A percentile compares a stretch with the other conserved stretches of the same genome.
Evolutionary conservation across 2,888 invertebrate species (phyloP).

Genomic region (Elegia similella): DNA sequence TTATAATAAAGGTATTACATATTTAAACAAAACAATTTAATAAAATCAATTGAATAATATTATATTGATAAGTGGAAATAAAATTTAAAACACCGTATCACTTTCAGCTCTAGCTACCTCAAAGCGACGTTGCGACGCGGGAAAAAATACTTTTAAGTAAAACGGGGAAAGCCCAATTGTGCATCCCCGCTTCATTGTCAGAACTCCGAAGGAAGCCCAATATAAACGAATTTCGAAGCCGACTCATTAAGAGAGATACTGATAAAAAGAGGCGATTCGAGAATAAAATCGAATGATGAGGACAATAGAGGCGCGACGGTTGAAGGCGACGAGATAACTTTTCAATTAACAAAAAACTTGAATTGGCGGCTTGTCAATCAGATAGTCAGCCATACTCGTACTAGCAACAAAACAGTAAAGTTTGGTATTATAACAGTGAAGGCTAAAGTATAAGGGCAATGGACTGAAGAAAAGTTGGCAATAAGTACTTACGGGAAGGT

Average conservation of each 20-base stretch:
- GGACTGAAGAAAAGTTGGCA: conserved; percentile 33
- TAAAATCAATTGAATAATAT: too few relatives aligned
- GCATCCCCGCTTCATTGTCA: conserved; percentile 48
- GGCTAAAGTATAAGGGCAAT: conserved; percentile 28
- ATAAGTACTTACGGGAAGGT: conserved; percentile 50
- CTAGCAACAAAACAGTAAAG: conserved; percentile 18
- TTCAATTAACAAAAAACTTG: conserved; percentile 51
- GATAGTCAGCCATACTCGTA: conserved; percentile 30
- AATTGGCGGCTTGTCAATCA: conserved; percentile 32
- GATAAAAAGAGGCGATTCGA: conserved; percentile 48
- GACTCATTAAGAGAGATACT: conserved; percentile 54
- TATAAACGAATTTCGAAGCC: conserved; percentile 48
- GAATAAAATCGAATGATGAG: conserved; percentile 46
- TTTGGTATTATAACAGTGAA: conserved; percentile 19
- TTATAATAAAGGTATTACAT: too few relatives aligned
- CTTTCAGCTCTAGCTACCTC: not conserved
- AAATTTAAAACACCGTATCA: not conserved
- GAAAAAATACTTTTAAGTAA: conserved; percentile 28
- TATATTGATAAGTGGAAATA: too few relatives aligned
- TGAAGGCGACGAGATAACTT: conserved; percentile 48
- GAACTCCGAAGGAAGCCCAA: conserved; percentile 46
- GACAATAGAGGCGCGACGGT: conserved; percentile 48
- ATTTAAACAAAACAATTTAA: too few relatives aligned
- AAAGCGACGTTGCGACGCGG: not conserved
- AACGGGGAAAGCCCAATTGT: conserved; percentile 48